Evolutionary conservation across 1,140 invertebrate genomes (phyloP).

Genomic region (Melanaphis sacchari): DNA sequence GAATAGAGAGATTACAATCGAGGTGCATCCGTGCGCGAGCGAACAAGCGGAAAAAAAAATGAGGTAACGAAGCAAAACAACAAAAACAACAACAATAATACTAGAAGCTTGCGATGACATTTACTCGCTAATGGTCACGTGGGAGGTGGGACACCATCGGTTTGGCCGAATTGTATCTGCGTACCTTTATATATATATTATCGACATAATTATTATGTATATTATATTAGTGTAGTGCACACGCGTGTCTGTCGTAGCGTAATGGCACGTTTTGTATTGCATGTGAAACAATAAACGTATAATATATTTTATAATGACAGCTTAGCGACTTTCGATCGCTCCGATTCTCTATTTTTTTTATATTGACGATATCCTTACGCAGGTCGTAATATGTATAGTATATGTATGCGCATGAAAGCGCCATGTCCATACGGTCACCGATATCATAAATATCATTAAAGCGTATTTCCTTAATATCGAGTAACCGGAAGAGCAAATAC

Average conservation of each 20-base stretch:
- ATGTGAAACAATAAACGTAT: background rate
- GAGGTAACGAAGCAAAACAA: background rate
- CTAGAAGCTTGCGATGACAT: background rate
- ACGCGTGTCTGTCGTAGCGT: background rate
- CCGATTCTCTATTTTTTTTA: background rate
- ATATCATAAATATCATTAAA: background rate
- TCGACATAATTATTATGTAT: background rate
- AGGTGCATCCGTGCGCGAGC: constrained; percentile 14
- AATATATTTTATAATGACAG: background rate
- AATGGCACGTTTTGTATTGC: background rate
- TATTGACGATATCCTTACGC: background rate
- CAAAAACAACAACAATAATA: background rate
- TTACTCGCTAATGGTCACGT: background rate
- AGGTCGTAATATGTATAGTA: background rate
- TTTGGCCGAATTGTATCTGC: constrained; percentile 1
- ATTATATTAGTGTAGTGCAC: no score
- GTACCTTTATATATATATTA: background rate
- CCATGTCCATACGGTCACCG: background rate
- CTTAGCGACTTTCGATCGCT: background rate
- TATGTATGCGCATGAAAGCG: background rate
- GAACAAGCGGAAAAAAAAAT: background rate
- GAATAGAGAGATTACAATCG: background rate
- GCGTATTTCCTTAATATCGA: background rate
- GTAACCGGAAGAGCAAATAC: background rate
- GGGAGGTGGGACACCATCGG: background rate